Base-by-base conservation (phyloP, 2,797 vertebrate genomes). In the Gallinago stenura region DNA sequence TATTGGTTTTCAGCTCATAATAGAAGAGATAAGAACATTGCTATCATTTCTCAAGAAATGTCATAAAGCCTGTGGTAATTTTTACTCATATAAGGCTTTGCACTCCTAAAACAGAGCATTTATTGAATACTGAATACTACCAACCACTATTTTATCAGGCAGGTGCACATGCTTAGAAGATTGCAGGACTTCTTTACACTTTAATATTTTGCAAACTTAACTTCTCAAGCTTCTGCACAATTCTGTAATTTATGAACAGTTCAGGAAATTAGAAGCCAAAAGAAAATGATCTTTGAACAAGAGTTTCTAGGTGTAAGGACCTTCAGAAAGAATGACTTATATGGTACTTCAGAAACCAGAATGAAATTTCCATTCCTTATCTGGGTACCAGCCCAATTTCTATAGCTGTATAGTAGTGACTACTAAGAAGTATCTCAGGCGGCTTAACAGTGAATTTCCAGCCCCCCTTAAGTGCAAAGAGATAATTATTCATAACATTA, bases 201-300 rank as follows among this genome's bases (percentile, higher is more conserved):
- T 70, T 93, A 97, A 75, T 97, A 96, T 97, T 96, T 97, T 96
- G 86, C 87, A 96, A 97, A 92, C 81, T 77, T 80, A 92, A 83
- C 35, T 95, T 96, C 90, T 93, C 96, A 96, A 76, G 30, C 50
- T 95, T 97, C 89, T 97, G 79, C 86, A 96, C 77, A 95, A 90
- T 96, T 96, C 89, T 94, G 54, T 97, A 88, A 81, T 97, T 97
- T 97, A 96, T 97, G 95, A 97, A 96, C 75, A 94, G 71, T 93
- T 96, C 79, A 94, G 94, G 48, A 97, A 97, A 95, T 68, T 11
- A 88, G 76, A 83, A 33, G 6, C 8, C 53, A 81, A 83, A 83
- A 80, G 8, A 68, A 73, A 54, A 92, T 87, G 10, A 64, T 71
- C 30, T 97, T 92, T 94, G 76, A 93, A 91, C 33, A 86, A 89